These are phyloP conservation scores for Parnassius glacialis DNA, from an alignment of 2,888 invertebrate species.

Conservation along the genomic window DNA sequence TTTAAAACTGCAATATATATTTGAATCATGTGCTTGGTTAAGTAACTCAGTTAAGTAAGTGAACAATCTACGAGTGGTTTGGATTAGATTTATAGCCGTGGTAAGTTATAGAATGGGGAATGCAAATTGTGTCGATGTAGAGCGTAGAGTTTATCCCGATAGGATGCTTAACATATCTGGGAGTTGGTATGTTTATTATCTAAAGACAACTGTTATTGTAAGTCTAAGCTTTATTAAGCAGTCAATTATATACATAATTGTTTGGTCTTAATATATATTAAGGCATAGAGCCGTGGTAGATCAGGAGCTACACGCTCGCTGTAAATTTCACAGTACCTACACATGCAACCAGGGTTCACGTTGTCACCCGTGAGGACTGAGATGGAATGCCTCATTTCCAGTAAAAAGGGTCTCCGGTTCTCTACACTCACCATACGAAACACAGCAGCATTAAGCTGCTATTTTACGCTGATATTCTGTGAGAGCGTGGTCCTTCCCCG, in stretches of 20 bases:
- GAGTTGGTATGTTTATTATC: conserved; percentile 16
- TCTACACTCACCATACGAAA: too few species aligned
- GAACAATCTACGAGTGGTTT: conserved; percentile 17
- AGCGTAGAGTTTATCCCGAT: conserved; percentile 4
- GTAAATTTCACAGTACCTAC: too few species aligned
- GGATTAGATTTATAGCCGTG: conserved; percentile 21
- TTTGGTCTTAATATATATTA: neutral
- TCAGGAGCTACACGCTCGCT: too few species aligned
- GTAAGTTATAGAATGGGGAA: conserved; percentile 19
- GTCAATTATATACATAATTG: conserved; percentile 35
- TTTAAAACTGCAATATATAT: neutral
- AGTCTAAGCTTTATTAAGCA: conserved; percentile 12
- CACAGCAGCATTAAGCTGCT: too few species aligned
- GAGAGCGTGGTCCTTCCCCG: too few species aligned
- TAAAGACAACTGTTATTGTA: conserved; percentile 1
- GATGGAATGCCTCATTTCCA: too few species aligned
- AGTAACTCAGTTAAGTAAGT: conserved; percentile 5
- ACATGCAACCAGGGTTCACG: too few species aligned
- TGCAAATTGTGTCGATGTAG: conserved; percentile 10
- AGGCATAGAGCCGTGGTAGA: too few species aligned
- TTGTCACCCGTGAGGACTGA: too few species aligned
- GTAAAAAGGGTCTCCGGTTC: too few species aligned
- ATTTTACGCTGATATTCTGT: too few species aligned
- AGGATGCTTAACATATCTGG: conserved; percentile 17
- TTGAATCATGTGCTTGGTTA: neutral